These are phyloP conservation scores for Penaeus chinensis DNA, from an alignment of 1,140 invertebrate genomes.

Conservation along the genomic window DNA sequence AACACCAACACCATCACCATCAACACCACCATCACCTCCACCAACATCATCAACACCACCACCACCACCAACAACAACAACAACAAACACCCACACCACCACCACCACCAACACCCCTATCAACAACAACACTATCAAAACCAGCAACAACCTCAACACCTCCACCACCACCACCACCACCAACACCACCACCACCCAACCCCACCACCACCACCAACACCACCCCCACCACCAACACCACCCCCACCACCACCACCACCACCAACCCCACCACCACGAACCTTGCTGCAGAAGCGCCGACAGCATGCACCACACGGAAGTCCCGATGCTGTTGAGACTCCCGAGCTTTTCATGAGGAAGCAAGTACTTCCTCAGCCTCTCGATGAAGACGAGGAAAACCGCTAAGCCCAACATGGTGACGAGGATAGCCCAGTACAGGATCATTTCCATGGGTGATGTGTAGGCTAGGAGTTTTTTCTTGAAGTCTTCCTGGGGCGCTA, in stretches of 20 bases:
- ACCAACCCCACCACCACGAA: background rate
- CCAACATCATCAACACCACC: no score
- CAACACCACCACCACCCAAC: no score
- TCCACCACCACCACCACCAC: no score
- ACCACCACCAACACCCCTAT: no score
- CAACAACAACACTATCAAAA: no score
- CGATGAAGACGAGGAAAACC: background rate
- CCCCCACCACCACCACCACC: background rate
- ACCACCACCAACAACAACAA: no score
- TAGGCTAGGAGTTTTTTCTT: constrained; percentile 47
- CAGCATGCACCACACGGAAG: constrained; percentile 27
- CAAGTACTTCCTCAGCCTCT: background rate
- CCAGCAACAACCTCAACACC: no score
- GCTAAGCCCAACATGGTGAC: constrained; percentile 1
- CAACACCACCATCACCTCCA: no score
- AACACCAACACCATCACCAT: no score
- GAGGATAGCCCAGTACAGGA: constrained; percentile 31
- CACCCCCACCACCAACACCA: background rate
- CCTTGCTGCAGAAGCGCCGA: constrained; percentile 52
- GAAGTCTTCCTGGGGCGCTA: constrained; percentile 46
- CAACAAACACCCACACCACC: no score
- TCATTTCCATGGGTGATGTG: constrained; percentile 35
- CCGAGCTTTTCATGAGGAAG: background rate
- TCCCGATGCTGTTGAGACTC: background rate
- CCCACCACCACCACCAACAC: no score